phyloP scores from a whole-genome alignment of 2,113 vertebrate species.

The Protomyctophum bolini region DNA sequence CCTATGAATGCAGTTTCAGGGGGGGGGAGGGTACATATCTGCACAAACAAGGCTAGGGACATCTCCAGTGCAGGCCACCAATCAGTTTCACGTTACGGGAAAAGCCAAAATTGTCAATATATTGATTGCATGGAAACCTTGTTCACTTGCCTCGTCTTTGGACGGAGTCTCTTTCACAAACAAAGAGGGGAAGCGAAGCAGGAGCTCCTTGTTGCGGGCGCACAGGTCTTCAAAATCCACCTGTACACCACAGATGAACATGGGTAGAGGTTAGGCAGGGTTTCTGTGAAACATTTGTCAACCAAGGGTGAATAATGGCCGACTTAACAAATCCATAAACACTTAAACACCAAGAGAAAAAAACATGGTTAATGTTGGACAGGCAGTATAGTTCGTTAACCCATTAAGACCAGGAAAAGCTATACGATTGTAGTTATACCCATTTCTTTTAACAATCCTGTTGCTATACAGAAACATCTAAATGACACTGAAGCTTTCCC shows the following conservation, averaged over 20 bases:
- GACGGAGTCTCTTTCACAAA: neutral
- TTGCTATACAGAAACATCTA: too few species aligned
- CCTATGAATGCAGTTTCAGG: neutral
- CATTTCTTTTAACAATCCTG: too few species aligned
- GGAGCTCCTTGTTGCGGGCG: constrained; percentile 63
- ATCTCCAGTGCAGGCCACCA: neutral
- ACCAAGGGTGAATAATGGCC: neutral
- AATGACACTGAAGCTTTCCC: too few species aligned
- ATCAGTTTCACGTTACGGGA: too few species aligned
- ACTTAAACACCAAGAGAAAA: neutral
- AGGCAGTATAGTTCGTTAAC: too few species aligned
- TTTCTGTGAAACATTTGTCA: neutral
- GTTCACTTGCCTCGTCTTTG: constrained; percentile 46
- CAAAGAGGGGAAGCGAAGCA: constrained; percentile 32
- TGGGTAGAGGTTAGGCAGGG: neutral
- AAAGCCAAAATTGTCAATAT: neutral
- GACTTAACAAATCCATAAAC: neutral
- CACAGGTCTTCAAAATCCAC: constrained; percentile 59
- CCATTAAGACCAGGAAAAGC: too few species aligned
- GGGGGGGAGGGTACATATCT: neutral
- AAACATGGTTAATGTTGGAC: neutral
- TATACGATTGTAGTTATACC: too few species aligned
- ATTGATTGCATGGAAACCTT: neutral
- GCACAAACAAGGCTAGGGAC: neutral
- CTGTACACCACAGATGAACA: constrained; percentile 34